phyloP scores from a whole-genome alignment of 1,140 invertebrate species.

The Drosophila ananassae region DNA sequence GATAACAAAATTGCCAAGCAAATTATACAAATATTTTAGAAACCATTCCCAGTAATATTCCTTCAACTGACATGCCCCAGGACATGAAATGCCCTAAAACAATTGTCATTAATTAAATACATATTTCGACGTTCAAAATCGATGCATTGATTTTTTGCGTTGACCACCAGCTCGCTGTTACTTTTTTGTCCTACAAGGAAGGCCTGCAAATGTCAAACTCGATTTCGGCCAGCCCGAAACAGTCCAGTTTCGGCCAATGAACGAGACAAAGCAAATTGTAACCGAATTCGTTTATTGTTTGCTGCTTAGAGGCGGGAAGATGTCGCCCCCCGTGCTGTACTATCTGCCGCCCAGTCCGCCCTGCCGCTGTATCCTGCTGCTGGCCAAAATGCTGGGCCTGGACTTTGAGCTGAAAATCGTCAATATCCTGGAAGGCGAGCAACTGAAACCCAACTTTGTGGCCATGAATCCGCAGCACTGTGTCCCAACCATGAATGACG shows the following conservation, averaged over 20 bases:
- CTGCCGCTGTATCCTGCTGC: conserved; percentile 85
- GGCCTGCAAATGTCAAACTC: conserved; percentile 3
- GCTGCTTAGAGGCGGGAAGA: conserved; percentile 80
- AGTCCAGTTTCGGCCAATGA: conserved; percentile 59
- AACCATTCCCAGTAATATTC: not conserved
- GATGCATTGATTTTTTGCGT: conserved; percentile 68
- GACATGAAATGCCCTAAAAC: conserved; percentile 3
- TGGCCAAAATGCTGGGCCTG: conserved; percentile 85
- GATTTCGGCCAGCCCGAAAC: conserved; percentile 8
- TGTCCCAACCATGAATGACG: conserved; percentile 89
- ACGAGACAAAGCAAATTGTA: conserved; percentile 75
- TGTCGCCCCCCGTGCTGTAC: conserved; percentile 87
- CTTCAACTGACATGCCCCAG: not conserved
- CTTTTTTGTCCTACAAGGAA: conserved; percentile 2
- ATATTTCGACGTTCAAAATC: conserved; percentile 45
- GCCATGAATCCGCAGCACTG: conserved; percentile 88
- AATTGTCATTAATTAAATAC: conserved; percentile 63
- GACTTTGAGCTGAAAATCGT: conserved; percentile 85
- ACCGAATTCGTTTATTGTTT: conserved; percentile 83
- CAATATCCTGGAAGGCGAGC: conserved; percentile 85
- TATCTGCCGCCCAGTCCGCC: conserved; percentile 86
- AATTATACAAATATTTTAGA: not conserved
- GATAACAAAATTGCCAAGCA: too few relatives aligned
- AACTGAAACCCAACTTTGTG: conserved; percentile 85
- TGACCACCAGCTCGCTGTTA: conserved; percentile 7